Conservation (phyloP, 30 jellyfish, hydroid and myxozoan genomes). For the Phacellophora camtschatica region DNA sequence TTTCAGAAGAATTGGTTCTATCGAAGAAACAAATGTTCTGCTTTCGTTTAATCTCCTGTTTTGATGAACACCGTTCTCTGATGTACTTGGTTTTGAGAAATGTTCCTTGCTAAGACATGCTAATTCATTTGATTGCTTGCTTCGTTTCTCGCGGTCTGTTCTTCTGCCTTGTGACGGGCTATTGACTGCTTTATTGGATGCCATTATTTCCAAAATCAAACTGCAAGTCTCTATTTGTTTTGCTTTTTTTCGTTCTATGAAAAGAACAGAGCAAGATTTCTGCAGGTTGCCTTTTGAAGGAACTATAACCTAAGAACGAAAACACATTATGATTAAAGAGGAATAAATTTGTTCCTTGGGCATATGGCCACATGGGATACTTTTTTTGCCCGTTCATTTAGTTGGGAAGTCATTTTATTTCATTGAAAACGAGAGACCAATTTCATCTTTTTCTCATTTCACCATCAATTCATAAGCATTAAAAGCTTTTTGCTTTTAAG, state of each 20-base stretch:
- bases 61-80: not conserved
- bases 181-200: not conserved
- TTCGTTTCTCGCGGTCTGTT: not conserved
- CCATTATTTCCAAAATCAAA: not conserved
- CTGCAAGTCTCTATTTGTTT: not conserved
- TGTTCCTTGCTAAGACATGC: not conserved
- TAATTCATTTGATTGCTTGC: not conserved
- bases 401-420: too few relatives aligned
- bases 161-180: not conserved
- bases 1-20: conserved; percentile 34
- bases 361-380: too few relatives aligned
- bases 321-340: too few relatives aligned
- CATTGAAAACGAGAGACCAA: too few relatives aligned
- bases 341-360: too few relatives aligned
- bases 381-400: too few relatives aligned
- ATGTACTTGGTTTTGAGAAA: not conserved
- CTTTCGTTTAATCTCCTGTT: not conserved
- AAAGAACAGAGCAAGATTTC: not conserved
- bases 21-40: conserved; percentile 15
- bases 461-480: too few relatives aligned
- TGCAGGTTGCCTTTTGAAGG: not conserved
- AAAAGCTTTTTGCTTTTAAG: too few relatives aligned
- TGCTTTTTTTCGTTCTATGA: not conserved
- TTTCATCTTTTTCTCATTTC: too few relatives aligned
- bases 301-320: too few relatives aligned